These are phyloP conservation scores for Atherinomorus stipes DNA, from an alignment of 2,113 vertebrate species.

Conservation along the genomic window DNA sequence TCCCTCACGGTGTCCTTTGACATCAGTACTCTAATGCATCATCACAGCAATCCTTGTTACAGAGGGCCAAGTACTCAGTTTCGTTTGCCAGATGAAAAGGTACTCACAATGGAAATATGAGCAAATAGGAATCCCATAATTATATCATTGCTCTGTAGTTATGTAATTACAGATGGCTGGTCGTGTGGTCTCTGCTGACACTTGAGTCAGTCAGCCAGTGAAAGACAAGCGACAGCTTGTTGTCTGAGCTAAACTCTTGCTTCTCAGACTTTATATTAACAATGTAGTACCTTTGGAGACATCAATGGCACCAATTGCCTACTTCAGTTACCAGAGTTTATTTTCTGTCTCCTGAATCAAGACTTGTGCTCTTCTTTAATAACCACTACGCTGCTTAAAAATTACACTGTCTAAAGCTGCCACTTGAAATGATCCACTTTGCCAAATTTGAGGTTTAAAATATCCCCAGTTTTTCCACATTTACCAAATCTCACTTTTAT, in stretches of 20 bases:
- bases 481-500: constrained; percentile 26
- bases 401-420: neutral
- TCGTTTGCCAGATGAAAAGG: too few species aligned
- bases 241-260: neutral
- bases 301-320: neutral
- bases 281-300: neutral
- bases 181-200: neutral
- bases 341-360: constrained; percentile 11
- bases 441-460: constrained; percentile 13
- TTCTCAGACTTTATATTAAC: constrained; percentile 2
- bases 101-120: too few species aligned
- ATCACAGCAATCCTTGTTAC: too few species aligned
- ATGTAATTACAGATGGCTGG: too few species aligned
- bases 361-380: constrained; percentile 2
- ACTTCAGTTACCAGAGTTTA: neutral
- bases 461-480: neutral
- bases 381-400: neutral
- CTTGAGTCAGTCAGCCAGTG: neutral
- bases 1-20: too few species aligned
- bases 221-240: neutral
- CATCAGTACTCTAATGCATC: too few species aligned
- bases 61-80: too few species aligned
- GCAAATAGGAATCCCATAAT: too few species aligned
- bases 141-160: too few species aligned
- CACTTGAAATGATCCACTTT: constrained; percentile 5